Conservation (phyloP, 2,888 invertebrate species). For the Gastracanthus pulcherrimus region DNA sequence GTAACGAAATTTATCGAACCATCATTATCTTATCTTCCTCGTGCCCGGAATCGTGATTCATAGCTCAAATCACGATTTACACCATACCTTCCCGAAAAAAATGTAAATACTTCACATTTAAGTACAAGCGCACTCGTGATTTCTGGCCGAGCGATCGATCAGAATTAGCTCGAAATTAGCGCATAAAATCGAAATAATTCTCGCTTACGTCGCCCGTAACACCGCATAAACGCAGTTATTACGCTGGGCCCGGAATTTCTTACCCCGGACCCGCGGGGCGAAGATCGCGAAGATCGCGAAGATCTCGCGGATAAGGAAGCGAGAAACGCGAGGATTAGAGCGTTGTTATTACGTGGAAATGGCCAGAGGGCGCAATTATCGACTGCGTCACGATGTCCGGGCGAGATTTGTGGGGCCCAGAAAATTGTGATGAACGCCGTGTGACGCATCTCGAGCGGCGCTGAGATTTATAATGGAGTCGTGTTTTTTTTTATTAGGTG, state of each 20-base stretch:
- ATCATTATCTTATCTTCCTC: not conserved
- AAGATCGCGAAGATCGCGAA: not conserved
- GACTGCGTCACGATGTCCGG: not conserved
- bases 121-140: not conserved
- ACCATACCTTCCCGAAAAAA: not conserved
- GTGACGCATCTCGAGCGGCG: not conserved
- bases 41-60: not conserved
- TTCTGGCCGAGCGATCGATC: slow-evolving; percentile 33
- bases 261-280: not conserved
- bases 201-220: not conserved
- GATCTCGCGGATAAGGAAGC: slow-evolving; percentile 4
- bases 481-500: not conserved
- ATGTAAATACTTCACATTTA: slow-evolving; percentile 23
- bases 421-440: slow-evolving; percentile 1
- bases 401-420: too few species aligned
- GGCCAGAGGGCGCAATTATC: slow-evolving; percentile 28
- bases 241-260: not conserved
- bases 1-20: too few species aligned
- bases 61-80: not conserved
- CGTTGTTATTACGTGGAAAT: slow-evolving; percentile 8
- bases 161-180: slow-evolving; percentile 48
- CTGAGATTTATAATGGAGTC: too few species aligned
- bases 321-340: not conserved
- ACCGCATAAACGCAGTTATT: too few species aligned
- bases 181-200: slow-evolving; percentile 44